A percentile compares a stretch with the other conserved stretches of the same genome.
These are phyloP conservation scores for Heterotilapia buettikoferi DNA, from an alignment of 2,113 vertebrate species.

Conservation along the genomic window DNA sequence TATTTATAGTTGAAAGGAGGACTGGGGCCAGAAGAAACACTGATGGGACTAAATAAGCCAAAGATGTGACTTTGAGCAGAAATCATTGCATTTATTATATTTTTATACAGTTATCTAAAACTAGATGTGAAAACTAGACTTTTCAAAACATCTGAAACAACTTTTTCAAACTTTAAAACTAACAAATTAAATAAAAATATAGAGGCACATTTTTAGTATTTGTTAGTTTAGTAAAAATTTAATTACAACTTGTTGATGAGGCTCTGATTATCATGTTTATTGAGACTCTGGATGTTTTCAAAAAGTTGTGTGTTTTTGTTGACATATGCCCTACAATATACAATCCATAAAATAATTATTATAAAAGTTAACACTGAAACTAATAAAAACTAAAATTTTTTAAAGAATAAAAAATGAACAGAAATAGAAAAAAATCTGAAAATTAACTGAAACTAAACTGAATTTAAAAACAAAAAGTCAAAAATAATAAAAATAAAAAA, in stretches of 20 bases:
- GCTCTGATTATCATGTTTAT: background rate
- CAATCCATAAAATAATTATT: background rate
- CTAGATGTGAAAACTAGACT: background rate
- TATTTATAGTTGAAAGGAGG: background rate
- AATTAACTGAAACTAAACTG: background rate
- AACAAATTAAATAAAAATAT: background rate
- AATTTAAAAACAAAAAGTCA: background rate
- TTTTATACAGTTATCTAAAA: background rate
- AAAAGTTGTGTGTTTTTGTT: background rate
- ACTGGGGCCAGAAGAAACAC: background rate
- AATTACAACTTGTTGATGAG: background rate
- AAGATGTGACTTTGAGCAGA: background rate
- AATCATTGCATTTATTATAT: background rate
- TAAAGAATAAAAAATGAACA: background rate
- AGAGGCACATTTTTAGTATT: background rate
- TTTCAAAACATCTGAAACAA: background rate
- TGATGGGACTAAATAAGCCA: background rate
- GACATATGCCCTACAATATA: background rate
- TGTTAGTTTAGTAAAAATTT: background rate
- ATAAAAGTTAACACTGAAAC: background rate
- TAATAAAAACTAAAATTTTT: background rate
- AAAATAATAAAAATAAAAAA: background rate
- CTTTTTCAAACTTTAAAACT: background rate
- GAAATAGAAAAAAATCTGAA: background rate
- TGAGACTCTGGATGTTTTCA: background rate